These are phyloP conservation scores for Homarus gammarus DNA, from an alignment of 2,888 invertebrate genomes.

Conservation along the genomic window DNA sequence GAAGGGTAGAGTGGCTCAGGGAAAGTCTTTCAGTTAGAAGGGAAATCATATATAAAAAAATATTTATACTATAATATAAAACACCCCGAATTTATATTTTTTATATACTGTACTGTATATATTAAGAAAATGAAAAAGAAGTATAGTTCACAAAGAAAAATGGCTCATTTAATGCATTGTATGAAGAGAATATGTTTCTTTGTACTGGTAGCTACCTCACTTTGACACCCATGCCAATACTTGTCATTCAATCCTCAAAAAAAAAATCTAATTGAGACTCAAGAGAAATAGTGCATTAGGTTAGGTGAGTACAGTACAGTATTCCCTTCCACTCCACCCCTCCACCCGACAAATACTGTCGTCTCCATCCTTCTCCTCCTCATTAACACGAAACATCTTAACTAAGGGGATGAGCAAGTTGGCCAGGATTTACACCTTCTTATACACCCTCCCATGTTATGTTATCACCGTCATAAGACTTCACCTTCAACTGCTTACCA, in stretches of 20 bases:
- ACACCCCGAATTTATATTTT: no score
- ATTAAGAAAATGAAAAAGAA: no score
- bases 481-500: slow-evolving; percentile 40
- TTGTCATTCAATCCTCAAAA: no score
- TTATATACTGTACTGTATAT: no score
- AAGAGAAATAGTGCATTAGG: no score
- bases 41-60: background rate
- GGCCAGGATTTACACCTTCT: slow-evolving; percentile 73
- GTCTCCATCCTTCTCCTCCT: slow-evolving; percentile 70
- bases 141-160: no score
- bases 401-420: slow-evolving; percentile 73
- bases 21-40: slow-evolving; percentile 10
- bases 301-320: background rate
- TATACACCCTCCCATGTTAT: slow-evolving; percentile 64
- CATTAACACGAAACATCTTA: slow-evolving; percentile 56
- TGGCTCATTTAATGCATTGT: no score
- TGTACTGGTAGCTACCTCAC: no score
- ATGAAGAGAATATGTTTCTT: no score
- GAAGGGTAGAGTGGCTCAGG: slow-evolving; percentile 58
- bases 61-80: no score
- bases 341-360: slow-evolving; percentile 70
- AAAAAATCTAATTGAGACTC: no score
- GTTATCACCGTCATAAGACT: slow-evolving; percentile 57
- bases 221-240: no score
- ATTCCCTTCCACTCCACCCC: slow-evolving; percentile 58